Evolutionary conservation across 1,140 invertebrate species (phyloP).

Genomic region (Aporrectodea caliginosa): DNA sequence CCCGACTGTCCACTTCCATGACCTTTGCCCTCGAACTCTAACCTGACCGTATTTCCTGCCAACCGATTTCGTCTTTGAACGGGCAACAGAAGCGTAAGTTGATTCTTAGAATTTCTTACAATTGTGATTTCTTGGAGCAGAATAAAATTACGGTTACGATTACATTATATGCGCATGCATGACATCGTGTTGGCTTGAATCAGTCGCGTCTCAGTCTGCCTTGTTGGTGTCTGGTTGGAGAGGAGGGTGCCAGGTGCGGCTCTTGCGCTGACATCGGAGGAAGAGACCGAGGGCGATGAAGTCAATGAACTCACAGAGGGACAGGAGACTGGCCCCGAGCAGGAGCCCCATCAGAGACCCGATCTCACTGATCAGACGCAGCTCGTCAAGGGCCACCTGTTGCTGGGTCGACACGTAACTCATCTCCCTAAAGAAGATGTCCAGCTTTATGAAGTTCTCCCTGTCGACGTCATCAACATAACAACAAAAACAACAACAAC

Average conservation of each 20-base stretch:
- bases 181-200: not conserved
- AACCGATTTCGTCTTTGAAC: no score
- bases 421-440: constrained; percentile 26
- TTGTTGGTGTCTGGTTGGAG: no score
- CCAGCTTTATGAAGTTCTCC: constrained; percentile 22
- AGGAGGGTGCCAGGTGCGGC: not conserved
- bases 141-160: not conserved
- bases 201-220: not conserved
- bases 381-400: not conserved
- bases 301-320: constrained; percentile 25
- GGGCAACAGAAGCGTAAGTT: not conserved
- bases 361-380: constrained; percentile 17
- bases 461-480: not conserved
- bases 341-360: constrained; percentile 17
- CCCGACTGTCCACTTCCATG: no score
- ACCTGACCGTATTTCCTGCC: no score
- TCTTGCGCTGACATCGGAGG: not conserved
- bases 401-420: constrained; percentile 6
- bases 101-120: not conserved
- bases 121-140: not conserved
- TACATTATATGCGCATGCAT: not conserved
- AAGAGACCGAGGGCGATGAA: not conserved
- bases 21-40: no score
- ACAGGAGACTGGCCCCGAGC: constrained; percentile 10
- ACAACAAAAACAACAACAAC: not conserved